Evolutionary conservation across 2,888 invertebrate species (phyloP).

Genomic region (Platycheirus rosarum): DNA sequence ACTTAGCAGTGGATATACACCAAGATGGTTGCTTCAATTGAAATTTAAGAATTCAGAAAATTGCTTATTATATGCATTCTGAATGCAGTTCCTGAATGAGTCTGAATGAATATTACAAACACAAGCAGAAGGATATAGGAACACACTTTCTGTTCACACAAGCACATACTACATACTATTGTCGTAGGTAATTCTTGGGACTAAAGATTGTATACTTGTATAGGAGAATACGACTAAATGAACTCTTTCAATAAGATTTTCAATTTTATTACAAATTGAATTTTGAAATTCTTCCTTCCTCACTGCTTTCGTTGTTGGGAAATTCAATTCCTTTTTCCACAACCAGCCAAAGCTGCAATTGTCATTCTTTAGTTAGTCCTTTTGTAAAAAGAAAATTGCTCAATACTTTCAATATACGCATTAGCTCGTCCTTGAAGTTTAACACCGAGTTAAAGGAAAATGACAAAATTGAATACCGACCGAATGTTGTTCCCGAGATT

Average conservation of each 20-base stretch:
- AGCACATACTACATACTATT: too few species aligned
- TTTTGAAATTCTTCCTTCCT: slow-evolving; percentile 60
- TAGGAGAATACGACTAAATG: slow-evolving; percentile 16
- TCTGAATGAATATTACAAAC: neutral
- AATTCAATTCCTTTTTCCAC: slow-evolving; percentile 7
- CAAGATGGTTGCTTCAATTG: slow-evolving; percentile 46
- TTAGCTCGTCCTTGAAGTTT: slow-evolving; percentile 50
- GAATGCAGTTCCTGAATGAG: neutral
- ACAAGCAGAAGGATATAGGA: neutral
- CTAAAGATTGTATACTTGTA: neutral
- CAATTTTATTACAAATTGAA: slow-evolving; percentile 72
- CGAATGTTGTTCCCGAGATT: slow-evolving; percentile 23
- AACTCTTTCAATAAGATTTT: slow-evolving; percentile 67
- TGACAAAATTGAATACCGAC: slow-evolving; percentile 49
- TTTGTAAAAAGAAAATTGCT: slow-evolving; percentile 43
- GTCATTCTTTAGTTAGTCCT: slow-evolving; percentile 12
- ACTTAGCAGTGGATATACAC: neutral
- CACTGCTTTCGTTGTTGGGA: slow-evolving; percentile 14
- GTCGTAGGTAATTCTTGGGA: too few species aligned
- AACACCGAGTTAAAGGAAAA: slow-evolving; percentile 37
- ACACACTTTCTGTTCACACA: slow-evolving; percentile 15
- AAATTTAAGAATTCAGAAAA: slow-evolving; percentile 71
- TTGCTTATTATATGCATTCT: slow-evolving; percentile 45
- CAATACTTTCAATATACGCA: slow-evolving; percentile 39
- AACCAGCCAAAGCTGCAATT: slow-evolving; percentile 25